Evolutionary conservation across 2,113 vertebrate species (phyloP).

Genomic region (Campylorhamphus procurvoides): DNA sequence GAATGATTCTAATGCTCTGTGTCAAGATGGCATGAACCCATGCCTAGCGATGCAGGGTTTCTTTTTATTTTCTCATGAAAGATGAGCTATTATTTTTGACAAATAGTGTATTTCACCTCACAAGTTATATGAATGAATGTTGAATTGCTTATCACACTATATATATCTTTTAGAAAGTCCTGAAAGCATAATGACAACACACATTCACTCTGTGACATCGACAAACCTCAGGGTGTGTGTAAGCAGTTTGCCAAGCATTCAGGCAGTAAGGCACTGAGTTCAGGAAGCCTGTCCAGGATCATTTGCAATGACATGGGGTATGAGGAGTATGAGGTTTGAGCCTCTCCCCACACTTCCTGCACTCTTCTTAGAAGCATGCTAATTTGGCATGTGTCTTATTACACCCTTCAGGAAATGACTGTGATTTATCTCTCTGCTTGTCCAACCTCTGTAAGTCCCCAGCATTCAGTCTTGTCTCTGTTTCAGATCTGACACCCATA

Average conservation of each 20-base stretch:
- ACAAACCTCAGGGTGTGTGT: accelerated
- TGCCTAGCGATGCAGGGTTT: neutral
- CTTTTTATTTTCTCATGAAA: neutral
- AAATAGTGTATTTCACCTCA: neutral
- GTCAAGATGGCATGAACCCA: neutral
- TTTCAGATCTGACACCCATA: neutral
- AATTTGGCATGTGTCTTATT: neutral
- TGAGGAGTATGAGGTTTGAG: neutral
- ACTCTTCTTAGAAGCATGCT: neutral
- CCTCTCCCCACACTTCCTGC: neutral
- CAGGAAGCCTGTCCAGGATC: neutral
- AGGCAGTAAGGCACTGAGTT: too few species aligned
- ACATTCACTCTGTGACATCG: neutral
- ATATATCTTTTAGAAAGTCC: neutral
- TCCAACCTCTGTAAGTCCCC: neutral
- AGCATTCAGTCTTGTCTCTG: neutral
- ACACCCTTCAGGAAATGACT: neutral
- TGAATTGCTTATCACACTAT: neutral
- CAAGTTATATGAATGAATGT: neutral
- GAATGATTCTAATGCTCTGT: neutral
- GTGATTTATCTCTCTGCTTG: neutral
- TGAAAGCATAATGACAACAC: neutral
- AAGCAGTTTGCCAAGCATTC: neutral
- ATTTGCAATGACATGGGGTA: neutral
- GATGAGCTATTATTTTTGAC: neutral